Base-by-base conservation (phyloP, 2,888 invertebrate species). In the Fragum sueziense region DNA sequence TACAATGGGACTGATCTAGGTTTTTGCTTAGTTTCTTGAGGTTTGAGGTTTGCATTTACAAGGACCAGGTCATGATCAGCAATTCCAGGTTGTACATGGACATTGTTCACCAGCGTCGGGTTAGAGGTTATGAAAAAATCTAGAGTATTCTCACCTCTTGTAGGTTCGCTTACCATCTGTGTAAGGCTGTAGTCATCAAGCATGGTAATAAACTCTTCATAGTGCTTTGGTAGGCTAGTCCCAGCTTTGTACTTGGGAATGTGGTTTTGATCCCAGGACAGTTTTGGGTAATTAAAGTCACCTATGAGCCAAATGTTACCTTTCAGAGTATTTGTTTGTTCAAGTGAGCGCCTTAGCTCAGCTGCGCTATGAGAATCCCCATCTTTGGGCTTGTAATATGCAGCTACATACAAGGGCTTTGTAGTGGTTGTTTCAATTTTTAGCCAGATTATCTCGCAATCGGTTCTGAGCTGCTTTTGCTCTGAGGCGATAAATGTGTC, bases 381-480 rank as follows among this genome's bases (percentile, higher is more conserved):
- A 37, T 37, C 37, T 37, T 37, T 37, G 6, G 37, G 37, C 37
- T 37, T 37, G 37, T 37, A 37, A 14, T 61, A 72, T n/a, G 61
- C 59, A 27, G 61, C 72, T 41, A 72, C 47, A 72, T 33, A 61
- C 20, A 72, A 47, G 14, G 72, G 25, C 37, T 59, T 72, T 9
- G 41, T 34, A 29, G 61, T 37, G 37, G 31, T 31, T 27, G 33
- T 31, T 22, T 70, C 31, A 2, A 70, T 33, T 22, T 61, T 61
- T 20, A 72, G 34, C 72, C 72, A 72, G 6, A 37, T 6, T 9
- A 37, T 37, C 14, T 37, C 37, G 14, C 37, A 37, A 14, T 37
- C 37, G 6, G 72, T 61, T 29, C 59, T 72, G n/a, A 61, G 37
- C 61, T 72, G 72, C 61, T 59, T 59, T 51, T 51, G 72, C 25